Percentiles rank a stretch among this genome's conserved stretches.
Evolutionary conservation across 1,140 invertebrate species (phyloP).

Genomic region (Nixonia krombeini): DNA sequence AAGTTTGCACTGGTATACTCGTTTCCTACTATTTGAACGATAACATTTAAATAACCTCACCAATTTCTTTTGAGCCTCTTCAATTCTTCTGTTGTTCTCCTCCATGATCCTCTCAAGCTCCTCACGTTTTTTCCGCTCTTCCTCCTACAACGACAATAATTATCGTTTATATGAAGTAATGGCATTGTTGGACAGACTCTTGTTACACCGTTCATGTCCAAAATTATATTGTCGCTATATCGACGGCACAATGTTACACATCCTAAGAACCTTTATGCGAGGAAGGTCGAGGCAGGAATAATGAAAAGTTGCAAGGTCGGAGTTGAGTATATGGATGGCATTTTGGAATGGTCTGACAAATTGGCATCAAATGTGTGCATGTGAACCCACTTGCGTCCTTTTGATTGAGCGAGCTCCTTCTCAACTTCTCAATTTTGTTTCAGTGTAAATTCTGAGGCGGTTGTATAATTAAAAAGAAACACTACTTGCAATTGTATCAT

Average conservation of each 20-base stretch:
- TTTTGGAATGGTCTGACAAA: constrained; percentile 18
- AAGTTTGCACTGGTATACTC: too few species aligned
- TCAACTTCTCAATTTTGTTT: constrained; percentile 4
- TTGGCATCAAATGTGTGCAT: too few species aligned
- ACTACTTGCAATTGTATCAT: background rate
- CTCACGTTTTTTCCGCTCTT: constrained; percentile 94
- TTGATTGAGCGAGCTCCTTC: background rate
- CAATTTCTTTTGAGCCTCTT: constrained; percentile 96
- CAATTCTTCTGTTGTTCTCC: constrained; percentile 97
- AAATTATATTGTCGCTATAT: constrained; percentile 62
- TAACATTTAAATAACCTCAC: too few species aligned
- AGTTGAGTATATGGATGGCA: constrained; percentile 45
- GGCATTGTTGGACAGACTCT: constrained; percentile 58
- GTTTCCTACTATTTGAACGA: too few species aligned
- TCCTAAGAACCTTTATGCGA: constrained; percentile 62
- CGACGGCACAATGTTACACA: constrained; percentile 60
- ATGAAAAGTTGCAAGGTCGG: constrained; percentile 47
- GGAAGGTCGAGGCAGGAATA: constrained; percentile 50
- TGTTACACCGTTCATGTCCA: constrained; percentile 60
- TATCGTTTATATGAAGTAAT: constrained; percentile 64
- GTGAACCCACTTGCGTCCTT: constrained; percentile 8
- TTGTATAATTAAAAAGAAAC: too few species aligned
- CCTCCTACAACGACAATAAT: constrained; percentile 82
- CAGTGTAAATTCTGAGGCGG: background rate
- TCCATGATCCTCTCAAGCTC: constrained; percentile 96